Percentiles rank a stretch among this genome's conserved stretches.
These are phyloP conservation scores for Diorhabda elongata DNA, from an alignment of 1,140 invertebrate genomes.

Conservation along the genomic window DNA sequence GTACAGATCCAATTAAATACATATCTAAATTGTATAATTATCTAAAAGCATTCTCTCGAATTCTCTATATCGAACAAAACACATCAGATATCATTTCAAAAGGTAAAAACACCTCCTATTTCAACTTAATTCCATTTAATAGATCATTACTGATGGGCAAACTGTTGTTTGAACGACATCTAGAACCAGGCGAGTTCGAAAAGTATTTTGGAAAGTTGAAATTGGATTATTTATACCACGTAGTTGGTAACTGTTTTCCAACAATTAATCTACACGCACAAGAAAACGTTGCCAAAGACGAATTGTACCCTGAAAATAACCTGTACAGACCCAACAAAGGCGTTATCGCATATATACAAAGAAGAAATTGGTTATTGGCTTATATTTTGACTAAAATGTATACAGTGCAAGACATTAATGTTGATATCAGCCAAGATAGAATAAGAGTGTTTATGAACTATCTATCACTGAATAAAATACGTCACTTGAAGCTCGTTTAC, in stretches of 20 bases:
- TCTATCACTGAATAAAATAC: slow-evolving; percentile 46
- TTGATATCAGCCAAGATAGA: slow-evolving; percentile 41
- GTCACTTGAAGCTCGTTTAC: slow-evolving; percentile 48
- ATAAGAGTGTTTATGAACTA: slow-evolving; percentile 49
- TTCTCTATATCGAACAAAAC: slow-evolving; percentile 47
- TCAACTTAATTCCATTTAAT: slow-evolving; percentile 45
- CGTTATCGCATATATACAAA: slow-evolving; percentile 54
- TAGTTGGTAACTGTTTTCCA: slow-evolving; percentile 55
- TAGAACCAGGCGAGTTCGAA: slow-evolving; percentile 55
- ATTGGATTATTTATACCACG: slow-evolving; percentile 57
- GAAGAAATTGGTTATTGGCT: slow-evolving; percentile 56
- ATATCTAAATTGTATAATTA: slow-evolving; percentile 48
- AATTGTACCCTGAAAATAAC: slow-evolving; percentile 31
- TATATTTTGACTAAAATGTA: slow-evolving; percentile 54
- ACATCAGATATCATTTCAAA: slow-evolving; percentile 46
- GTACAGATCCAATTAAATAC: slow-evolving; percentile 34
- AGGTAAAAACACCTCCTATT: slow-evolving; percentile 40
- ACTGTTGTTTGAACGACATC: slow-evolving; percentile 54
- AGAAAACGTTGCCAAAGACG: slow-evolving; percentile 30
- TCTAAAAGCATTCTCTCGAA: slow-evolving; percentile 45
- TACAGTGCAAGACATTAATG: slow-evolving; percentile 38
- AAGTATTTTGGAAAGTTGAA: slow-evolving; percentile 52
- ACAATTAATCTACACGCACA: slow-evolving; percentile 44
- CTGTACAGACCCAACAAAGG: slow-evolving; percentile 39
- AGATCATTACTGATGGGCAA: slow-evolving; percentile 51